phyloP scores from a whole-genome alignment of 2,888 invertebrate species.

The Litoditis marina region DNA sequence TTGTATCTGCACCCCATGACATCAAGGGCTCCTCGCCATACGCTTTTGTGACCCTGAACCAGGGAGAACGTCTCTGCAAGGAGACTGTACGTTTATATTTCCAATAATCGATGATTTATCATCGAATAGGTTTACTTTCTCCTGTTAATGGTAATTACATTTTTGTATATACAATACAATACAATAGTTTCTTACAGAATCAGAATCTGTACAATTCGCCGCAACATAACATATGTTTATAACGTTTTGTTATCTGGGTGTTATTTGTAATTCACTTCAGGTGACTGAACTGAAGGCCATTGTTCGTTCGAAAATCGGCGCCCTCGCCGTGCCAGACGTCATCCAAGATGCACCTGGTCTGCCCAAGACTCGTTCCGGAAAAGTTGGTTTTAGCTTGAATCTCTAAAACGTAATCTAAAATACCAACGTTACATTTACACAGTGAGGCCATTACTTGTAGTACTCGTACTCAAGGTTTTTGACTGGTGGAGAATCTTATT shows the following conservation, averaged over 20 bases:
- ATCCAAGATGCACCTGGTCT: slow-evolving; percentile 88
- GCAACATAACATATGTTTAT: too few relatives aligned
- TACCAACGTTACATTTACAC: too few relatives aligned
- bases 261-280: slow-evolving; percentile 9
- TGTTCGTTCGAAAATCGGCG: slow-evolving; percentile 85
- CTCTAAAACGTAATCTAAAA: too few relatives aligned
- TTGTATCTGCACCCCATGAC: slow-evolving; percentile 86
- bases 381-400: slow-evolving; percentile 67
- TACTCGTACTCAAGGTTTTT: too few relatives aligned
- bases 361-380: slow-evolving; percentile 78
- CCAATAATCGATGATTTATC: neutral
- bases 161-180: too few relatives aligned
- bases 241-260: too few relatives aligned
- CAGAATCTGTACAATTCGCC: too few relatives aligned
- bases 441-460: too few relatives aligned
- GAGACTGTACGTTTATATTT: neutral
- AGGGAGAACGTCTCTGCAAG: slow-evolving; percentile 29
- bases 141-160: too few relatives aligned
- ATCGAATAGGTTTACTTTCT: too few relatives aligned
- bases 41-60: slow-evolving; percentile 87
- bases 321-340: slow-evolving; percentile 90
- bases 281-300: slow-evolving; percentile 38
- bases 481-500: too few relatives aligned
- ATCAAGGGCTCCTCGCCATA: slow-evolving; percentile 96
- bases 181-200: too few relatives aligned